Base-by-base conservation (phyloP, 2,888 invertebrate genomes). In the Cantharis rufa region DNA sequence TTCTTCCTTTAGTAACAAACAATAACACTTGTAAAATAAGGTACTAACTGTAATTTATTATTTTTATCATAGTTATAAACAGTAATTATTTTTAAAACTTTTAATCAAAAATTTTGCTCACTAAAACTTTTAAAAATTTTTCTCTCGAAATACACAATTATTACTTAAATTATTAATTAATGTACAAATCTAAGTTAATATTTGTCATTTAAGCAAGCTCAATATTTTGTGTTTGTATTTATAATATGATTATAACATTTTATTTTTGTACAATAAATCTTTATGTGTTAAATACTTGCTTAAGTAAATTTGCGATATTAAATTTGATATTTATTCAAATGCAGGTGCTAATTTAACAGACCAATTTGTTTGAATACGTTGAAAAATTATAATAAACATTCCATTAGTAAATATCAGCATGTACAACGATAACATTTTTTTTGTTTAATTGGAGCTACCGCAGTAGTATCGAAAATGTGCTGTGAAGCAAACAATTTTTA, bases 1-100 rank as follows among this genome's bases (percentile, higher is more conserved):
- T 90, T 93, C 94, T 84, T 94, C 95, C 83, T 90, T 95, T 87
- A 92, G 91, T 89, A 91, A 92, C 81, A 87, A 88, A 86, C 87
- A 85, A 86, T 84, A 80, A 62, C 62, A 72, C 72, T 63, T 77
- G 64, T 78, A 78, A 78, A 70, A 10, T 28, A 69, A 24, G 24
- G 70, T 72, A 78, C 78, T 78, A 78, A 78, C 75, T 62, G 62
- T 75, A 75, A 78, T 78, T 75, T 78, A 78, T 78, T 78, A 32
- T 68, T 21, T 70, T 74, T 63, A 21, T 70, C 48, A 63, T 74
- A 64, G n/a, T 24, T 69, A 69, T 73, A 73, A 73, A 62, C 69
- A 24, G 27, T 28, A 10, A 69, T 62, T 16, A 24, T n/a, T 27
- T 69, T 70, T 71, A 24, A 69, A 27, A 15, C 10, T 10, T n/a